Percentiles rank a stretch among this genome's conserved stretches.
Evolutionary conservation across 2,113 vertebrate genomes (phyloP).

Genomic region (Mormyrus lacerda): DNA sequence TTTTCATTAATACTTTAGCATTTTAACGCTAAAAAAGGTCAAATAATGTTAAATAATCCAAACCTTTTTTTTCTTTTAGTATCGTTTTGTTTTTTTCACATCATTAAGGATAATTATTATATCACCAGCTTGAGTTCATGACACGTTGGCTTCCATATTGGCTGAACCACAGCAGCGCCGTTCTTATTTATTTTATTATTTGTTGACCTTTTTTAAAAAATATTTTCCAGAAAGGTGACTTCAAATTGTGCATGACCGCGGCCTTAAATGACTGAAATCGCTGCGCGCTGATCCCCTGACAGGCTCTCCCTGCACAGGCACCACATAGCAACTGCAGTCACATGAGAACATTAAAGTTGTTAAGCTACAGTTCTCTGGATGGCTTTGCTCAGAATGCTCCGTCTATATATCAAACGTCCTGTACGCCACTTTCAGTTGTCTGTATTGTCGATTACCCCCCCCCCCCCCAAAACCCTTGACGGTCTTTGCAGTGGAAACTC

Average conservation of each 20-base stretch:
- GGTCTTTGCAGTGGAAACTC: constrained; percentile 36
- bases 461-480: not conserved
- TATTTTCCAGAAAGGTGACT: not conserved
- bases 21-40: not conserved
- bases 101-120: not conserved
- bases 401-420: constrained; percentile 24
- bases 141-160: not conserved
- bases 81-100: not conserved
- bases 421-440: constrained; percentile 24
- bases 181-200: not conserved
- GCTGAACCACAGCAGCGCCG: not conserved
- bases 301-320: not conserved
- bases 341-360: constrained; percentile 19
- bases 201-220: not conserved
- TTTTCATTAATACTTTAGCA: not conserved
- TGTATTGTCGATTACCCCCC: constrained; percentile 24
- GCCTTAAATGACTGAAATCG: not conserved
- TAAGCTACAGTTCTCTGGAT: constrained; percentile 15
- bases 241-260: not conserved
- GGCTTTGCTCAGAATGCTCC: constrained; percentile 11
- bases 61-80: not conserved
- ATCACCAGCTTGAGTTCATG: not conserved
- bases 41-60: not conserved
- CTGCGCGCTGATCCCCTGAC: not conserved
- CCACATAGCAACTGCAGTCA: constrained; percentile 13